Conservation (phyloP, 2,888 invertebrate genomes). For the Ganaspis brasiliensis region DNA sequence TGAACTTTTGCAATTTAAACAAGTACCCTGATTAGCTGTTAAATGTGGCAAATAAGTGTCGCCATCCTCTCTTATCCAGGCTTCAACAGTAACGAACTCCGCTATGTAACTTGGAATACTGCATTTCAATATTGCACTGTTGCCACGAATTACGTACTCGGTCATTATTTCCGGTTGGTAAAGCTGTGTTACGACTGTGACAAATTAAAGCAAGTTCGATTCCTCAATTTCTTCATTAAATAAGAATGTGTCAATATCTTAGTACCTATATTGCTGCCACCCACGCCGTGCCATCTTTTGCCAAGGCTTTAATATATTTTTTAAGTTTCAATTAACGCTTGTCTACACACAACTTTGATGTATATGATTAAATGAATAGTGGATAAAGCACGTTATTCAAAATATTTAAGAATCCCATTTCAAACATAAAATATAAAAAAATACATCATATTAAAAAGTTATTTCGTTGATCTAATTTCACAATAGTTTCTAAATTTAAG, state of each 20-base stretch:
- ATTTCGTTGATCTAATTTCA: too few species aligned
- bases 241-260: not conserved
- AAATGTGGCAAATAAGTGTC: constrained; percentile 77
- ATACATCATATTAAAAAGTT: too few species aligned
- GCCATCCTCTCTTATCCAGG: constrained; percentile 87
- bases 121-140: constrained; percentile 88
- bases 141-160: constrained; percentile 88
- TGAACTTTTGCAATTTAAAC: not conserved
- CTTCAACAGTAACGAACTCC: constrained; percentile 87
- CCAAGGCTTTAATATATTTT: not conserved
- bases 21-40: constrained; percentile 70
- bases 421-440: too few species aligned
- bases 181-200: constrained; percentile 86
- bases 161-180: constrained; percentile 88
- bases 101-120: constrained; percentile 89
- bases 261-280: constrained; percentile 4
- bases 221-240: not conserved
- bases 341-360: too few species aligned
- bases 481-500: too few species aligned
- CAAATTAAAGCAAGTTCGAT: constrained; percentile 29
- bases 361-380: too few species aligned
- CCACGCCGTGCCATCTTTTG: constrained; percentile 16
- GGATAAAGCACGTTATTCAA: too few species aligned
- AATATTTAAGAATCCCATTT: too few species aligned
- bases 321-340: too few species aligned